phyloP scores from a whole-genome alignment of 2,113 vertebrate genomes.

The Asarcornis scutulata region DNA sequence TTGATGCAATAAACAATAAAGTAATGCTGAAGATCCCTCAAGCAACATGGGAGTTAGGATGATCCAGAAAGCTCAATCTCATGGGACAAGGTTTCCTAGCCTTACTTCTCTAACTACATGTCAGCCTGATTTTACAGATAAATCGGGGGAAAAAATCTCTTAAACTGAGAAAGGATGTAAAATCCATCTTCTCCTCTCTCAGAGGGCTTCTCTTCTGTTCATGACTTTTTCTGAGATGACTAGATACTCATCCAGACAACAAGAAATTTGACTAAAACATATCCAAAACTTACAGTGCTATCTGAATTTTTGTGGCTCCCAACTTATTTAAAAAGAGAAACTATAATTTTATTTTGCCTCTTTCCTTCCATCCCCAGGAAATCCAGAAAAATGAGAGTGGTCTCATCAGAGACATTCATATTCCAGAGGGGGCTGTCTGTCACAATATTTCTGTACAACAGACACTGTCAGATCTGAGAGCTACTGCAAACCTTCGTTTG shows the following conservation, averaged over 20 bases:
- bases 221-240: neutral
- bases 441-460: neutral
- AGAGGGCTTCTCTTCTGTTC: neutral
- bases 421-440: neutral
- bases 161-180: neutral
- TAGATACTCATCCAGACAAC: neutral
- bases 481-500: neutral
- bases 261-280: neutral
- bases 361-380: conserved; percentile 40
- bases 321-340: neutral
- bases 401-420: conserved; percentile 54
- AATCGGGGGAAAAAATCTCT: neutral
- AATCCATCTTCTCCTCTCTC: neutral
- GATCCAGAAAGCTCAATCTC: neutral
- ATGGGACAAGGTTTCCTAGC: neutral
- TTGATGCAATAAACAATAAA: neutral
- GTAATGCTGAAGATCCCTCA: neutral
- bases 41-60: neutral
- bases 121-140: neutral
- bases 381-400: conserved; percentile 56
- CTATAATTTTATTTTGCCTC: neutral
- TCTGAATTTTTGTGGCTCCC: neutral
- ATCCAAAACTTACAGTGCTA: neutral
- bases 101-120: neutral
- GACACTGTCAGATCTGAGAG: neutral